A percentile compares a stretch with the other conserved stretches of the same genome.
phyloP scores from a whole-genome alignment of 2,113 vertebrate genomes.

The Burhinus oedicnemus region DNA sequence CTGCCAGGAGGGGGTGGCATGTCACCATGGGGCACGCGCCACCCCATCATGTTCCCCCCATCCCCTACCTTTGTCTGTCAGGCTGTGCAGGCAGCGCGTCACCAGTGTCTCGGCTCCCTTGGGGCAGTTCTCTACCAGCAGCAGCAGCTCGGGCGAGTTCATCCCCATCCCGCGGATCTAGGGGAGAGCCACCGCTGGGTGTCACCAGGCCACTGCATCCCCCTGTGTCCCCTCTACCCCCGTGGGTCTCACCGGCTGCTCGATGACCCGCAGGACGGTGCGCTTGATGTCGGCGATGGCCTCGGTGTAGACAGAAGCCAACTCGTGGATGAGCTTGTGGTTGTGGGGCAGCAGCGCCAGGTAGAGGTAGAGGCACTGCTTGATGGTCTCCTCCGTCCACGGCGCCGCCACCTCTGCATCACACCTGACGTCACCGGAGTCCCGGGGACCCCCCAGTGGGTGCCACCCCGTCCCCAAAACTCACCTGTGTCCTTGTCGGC shows the following conservation, averaged over 20 bases:
- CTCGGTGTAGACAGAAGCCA: conserved; percentile 93
- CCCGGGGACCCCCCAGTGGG: fast-evolving
- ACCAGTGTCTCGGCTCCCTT: conserved; percentile 94
- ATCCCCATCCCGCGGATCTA: conserved; percentile 97
- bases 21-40: fast-evolving
- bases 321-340: conserved; percentile 92
- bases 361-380: conserved; percentile 95
- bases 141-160: conserved; percentile 92
- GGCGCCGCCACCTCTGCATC: conserved; percentile 89
- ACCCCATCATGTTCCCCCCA: fast-evolving
- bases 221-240: not conserved
- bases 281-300: conserved; percentile 97
- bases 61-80: conserved; percentile 90
- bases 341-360: conserved; percentile 92
- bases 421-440: fast-evolving
- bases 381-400: conserved; percentile 94
- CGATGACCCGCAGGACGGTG: conserved; percentile 90
- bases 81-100: conserved; percentile 92
- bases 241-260: conserved; percentile 81
- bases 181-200: fast-evolving
- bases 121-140: conserved; percentile 94
- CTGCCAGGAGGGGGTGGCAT: conserved; percentile 45
- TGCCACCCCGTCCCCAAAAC: fast-evolving
- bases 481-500: conserved; percentile 94
- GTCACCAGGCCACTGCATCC: conserved; percentile 30